Percentiles rank a stretch among this genome's conserved stretches.
phyloP scores from a whole-genome alignment of 1,140 invertebrate genomes.

The Hylyphantes graminicola region DNA sequence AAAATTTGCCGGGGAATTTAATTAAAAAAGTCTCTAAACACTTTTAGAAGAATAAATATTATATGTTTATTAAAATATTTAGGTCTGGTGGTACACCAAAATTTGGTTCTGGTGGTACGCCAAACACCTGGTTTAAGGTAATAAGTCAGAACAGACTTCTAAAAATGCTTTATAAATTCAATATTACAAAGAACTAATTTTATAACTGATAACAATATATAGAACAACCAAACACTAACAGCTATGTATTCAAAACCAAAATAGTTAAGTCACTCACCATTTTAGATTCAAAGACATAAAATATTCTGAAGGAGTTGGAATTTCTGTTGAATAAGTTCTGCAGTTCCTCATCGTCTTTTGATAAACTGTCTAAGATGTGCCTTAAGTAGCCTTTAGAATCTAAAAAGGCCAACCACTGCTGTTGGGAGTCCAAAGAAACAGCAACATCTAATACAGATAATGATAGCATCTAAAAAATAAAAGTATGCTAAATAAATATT shows the following conservation, averaged over 20 bases:
- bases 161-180: too few species aligned
- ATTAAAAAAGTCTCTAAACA: too few species aligned
- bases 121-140: too few species aligned
- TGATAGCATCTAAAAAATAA: constrained; percentile 78
- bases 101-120: too few species aligned
- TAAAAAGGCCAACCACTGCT: constrained; percentile 80
- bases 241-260: neutral
- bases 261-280: constrained; percentile 69
- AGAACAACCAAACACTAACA: neutral
- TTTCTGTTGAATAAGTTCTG: constrained; percentile 76
- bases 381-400: constrained; percentile 84
- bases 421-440: constrained; percentile 79
- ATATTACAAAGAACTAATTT: too few species aligned
- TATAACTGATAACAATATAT: too few species aligned
- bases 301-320: constrained; percentile 77
- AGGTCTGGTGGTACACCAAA: too few species aligned
- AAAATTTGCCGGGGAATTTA: too few species aligned
- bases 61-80: too few species aligned
- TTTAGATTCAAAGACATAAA: constrained; percentile 90
- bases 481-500: neutral
- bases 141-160: too few species aligned
- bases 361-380: constrained; percentile 82
- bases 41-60: too few species aligned
- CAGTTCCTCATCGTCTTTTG: constrained; percentile 80
- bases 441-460: constrained; percentile 84